Base-by-base conservation (phyloP, 2,113 vertebrate genomes). In the Gobio gobio region DNA sequence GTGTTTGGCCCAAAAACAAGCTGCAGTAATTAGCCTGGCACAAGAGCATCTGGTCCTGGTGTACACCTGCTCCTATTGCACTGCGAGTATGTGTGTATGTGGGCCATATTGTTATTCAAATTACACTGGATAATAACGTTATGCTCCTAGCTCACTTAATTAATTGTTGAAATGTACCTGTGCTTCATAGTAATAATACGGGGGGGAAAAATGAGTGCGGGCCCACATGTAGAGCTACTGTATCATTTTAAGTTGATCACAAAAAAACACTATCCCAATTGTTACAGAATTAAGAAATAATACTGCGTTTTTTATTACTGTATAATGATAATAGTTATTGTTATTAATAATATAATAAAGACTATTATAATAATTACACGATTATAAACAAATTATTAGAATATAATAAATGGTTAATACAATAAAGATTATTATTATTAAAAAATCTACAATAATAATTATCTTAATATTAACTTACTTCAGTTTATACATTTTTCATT, bases 11-110 rank as follows among this genome's bases (percentile, higher is more conserved):
- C 72, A 74, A 74, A 82, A 86, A 86, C 82, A 82, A 86, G 85
- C 78, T 72, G 82, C 59, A 86, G 85, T 88, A 88, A 88, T 88
- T 86, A 86, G 82, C 85, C 85, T 88, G 87, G 85, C 82, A 86
- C 74, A 84, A 86, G 70, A 82, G 78, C 87, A 88, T 86, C 85
- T 88, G 87, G 87, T 70, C 85, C 63, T 88, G 78, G 45, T 64
- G 47, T 33, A 75, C 75, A 86, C 72, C 6, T 83, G 83, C 74
- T 43, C 29, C 40, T 75, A 78, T 70, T 68, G 33, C 54, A 78
- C 70, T 59, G 7, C 2, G 26, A 56, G 78, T 75, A 45, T 78
- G 72, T 43, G 73, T 78, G 79, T 76, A 78, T 43, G 86, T 86
- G 87, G 78, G 64, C 49, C 13, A 75, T 81, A 51, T 45, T 79